Conservation (phyloP, 1,140 invertebrate species). For the Psilanteris sp. region DNA sequence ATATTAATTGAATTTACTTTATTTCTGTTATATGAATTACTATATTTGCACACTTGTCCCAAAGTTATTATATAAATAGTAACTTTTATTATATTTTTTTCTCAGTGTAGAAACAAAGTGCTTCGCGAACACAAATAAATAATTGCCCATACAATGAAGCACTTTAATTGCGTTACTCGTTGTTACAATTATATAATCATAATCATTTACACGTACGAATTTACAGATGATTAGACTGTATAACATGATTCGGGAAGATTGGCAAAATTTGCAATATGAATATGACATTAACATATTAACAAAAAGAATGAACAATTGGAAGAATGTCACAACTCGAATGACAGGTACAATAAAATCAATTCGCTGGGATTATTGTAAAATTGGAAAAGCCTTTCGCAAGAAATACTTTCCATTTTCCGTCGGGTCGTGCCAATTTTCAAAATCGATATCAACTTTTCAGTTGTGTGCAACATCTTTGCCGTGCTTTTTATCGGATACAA, state of each 20-base stretch:
- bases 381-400: neutral
- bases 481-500: slow-evolving; percentile 2
- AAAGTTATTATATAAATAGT: too few species aligned
- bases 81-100: too few species aligned
- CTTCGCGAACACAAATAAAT: too few species aligned
- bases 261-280: slow-evolving; percentile 19
- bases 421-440: neutral
- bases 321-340: neutral
- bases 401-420: neutral
- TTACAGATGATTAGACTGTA: slow-evolving; percentile 26
- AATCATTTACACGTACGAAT: neutral
- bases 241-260: slow-evolving; percentile 13
- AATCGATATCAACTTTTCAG: slow-evolving; percentile 30
- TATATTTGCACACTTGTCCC: too few species aligned
- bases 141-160: too few species aligned
- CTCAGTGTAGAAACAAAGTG: too few species aligned
- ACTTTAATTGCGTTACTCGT: too few species aligned
- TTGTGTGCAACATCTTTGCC: slow-evolving; percentile 3
- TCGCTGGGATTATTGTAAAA: neutral
- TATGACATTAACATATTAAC: slow-evolving; percentile 6
- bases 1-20: too few species aligned
- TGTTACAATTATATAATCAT: too few species aligned
- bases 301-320: slow-evolving; percentile 8
- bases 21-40: too few species aligned
- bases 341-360: slow-evolving; percentile 16